Percentiles rank a stretch among this genome's conserved stretches.
Evolutionary conservation across 2,888 invertebrate species (phyloP).

Genomic region (Apotomis betuletana): DNA sequence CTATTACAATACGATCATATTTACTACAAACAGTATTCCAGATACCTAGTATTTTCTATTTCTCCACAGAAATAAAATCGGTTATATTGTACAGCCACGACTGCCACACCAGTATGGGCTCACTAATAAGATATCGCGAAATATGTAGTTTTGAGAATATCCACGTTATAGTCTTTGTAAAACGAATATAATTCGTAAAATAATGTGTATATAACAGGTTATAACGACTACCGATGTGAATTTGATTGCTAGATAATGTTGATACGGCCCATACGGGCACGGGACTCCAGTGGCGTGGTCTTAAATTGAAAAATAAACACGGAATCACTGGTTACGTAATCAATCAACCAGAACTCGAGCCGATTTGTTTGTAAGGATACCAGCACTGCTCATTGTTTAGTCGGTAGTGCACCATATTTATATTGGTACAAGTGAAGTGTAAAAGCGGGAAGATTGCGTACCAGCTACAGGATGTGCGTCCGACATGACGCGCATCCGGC

Average conservation of each 20-base stretch:
- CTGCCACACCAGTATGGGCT: too few relatives aligned
- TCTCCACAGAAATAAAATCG: too few relatives aligned
- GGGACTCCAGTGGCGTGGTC: conserved; percentile 36
- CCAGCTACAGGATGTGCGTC: conserved; percentile 73
- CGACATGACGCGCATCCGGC: conserved; percentile 74
- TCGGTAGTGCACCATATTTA: conserved; percentile 48
- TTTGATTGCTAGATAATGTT: conserved; percentile 14
- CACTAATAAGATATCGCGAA: too few relatives aligned
- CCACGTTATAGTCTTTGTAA: too few relatives aligned
- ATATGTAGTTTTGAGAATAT: too few relatives aligned
- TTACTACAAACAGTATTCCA: too few relatives aligned
- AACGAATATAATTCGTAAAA: too few relatives aligned
- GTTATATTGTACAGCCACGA: too few relatives aligned
- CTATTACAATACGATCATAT: too few relatives aligned
- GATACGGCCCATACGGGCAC: conserved; percentile 25
- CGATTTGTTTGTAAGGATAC: conserved; percentile 64
- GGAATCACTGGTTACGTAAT: conserved; percentile 67
- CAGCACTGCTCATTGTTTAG: conserved; percentile 56
- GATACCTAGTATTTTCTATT: too few relatives aligned
- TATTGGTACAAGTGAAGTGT: conserved; percentile 54
- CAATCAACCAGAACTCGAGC: conserved; percentile 60
- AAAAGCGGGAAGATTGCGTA: conserved; percentile 70
- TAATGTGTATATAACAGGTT: too few relatives aligned
- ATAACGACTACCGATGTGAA: not conserved
- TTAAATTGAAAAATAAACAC: conserved; percentile 49